Evolutionary conservation across 2,113 vertebrate genomes (phyloP).

Genomic region (Rattus rattus): DNA sequence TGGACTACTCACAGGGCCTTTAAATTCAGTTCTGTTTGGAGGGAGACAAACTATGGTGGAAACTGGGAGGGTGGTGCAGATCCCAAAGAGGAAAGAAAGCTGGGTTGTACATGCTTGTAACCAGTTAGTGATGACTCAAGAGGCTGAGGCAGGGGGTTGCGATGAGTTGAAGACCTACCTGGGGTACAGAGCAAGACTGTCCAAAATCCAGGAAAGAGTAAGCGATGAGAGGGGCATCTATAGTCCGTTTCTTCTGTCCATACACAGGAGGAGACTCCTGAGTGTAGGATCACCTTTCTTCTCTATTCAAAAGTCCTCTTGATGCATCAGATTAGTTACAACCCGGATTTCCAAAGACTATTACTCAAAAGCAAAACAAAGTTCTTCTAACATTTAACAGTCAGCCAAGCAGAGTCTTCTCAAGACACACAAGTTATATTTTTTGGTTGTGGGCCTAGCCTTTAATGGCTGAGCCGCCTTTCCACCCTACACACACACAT

Average conservation of each 20-base stretch:
- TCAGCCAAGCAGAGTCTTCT: background rate
- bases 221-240: background rate
- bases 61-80: background rate
- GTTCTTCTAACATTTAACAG: background rate
- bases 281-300: background rate
- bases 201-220: background rate
- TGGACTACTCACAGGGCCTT: background rate
- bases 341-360: background rate
- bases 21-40: constrained; percentile 1
- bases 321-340: background rate
- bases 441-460: too few relatives aligned
- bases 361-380: background rate
- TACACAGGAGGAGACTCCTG: too few relatives aligned
- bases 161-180: background rate
- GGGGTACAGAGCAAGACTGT: background rate
- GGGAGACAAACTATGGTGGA: background rate
- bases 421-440: background rate
- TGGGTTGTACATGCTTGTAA: background rate
- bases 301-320: background rate
- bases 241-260: background rate
- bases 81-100: background rate
- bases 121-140: background rate
- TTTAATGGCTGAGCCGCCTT: too few relatives aligned
- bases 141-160: background rate
- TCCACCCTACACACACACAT: background rate